Base-by-base conservation (phyloP, 1,140 invertebrate species). In the Mycetomoellerius zeteki region DNA sequence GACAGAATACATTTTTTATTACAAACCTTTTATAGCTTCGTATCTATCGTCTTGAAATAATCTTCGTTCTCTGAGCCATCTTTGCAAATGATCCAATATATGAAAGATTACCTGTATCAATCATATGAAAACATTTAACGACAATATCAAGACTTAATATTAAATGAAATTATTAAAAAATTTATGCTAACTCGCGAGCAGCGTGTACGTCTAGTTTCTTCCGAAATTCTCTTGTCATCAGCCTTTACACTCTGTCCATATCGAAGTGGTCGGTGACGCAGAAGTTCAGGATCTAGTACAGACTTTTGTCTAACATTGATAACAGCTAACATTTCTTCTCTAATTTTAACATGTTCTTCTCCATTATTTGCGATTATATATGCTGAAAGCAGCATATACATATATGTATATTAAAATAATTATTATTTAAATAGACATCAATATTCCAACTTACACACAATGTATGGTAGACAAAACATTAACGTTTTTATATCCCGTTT, bases 381-480 rank as follows among this genome's bases (percentile, higher is more conserved):
- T 12, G 92, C 94, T 95, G 43, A 52, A 89, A 82, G 37, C 37
- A 12, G 37, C 50, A 54, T 62, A 64, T 65, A 65, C 19, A 21
- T n/a, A 21, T 24, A 27, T 21, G 47, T 67, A 60, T 60, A 62
- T 76, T 72, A 86, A 73, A 56, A 54, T 77, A 21, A 58, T 2
- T 75, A 62, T 8, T 27, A 21, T 64, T 67, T 56, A 73, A 78
- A 71, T 76, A 69, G 12, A 47, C 2, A 67, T 67, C 64, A 7
- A 8, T 1, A 21, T 24, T 75, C n/a, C 10, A 71, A 93, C 93
- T 92, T 89, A 95, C 95, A 90, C 16, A 98, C 92, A 62, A 98
- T 96, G 88, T 98, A 97, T 0, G 97, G 97, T 75, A 98, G 94
- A 92, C 98, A 98, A 58, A 97, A 96, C 90, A 97, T 96, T 43